Base-by-base conservation (phyloP, 2,888 invertebrate genomes). In the Drosophila nr. perissopoda region DNA sequence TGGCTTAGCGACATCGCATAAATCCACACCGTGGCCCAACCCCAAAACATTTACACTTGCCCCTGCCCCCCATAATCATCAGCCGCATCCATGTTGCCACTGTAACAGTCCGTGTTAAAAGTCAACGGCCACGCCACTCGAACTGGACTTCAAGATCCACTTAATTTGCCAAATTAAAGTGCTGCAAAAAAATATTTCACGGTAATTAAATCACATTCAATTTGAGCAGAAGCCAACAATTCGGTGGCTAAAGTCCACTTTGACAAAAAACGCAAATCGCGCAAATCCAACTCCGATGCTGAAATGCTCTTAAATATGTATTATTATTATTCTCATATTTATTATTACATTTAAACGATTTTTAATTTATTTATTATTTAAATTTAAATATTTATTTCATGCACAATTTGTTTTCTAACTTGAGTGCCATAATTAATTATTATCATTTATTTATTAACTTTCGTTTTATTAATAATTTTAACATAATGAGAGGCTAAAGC, bases 171-270 rank as follows among this genome's bases (percentile, higher is more conserved):
- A 73, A 89, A 89, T 85, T 81, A 87, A 87, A 83, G 72, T 69
- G 78, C 66, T 81, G 73, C 54, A 68, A 76, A 71, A 80, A 80
- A 87, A 57, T 84, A 87, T 84, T 84, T 83, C 67, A 76, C 82
- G 82, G 70, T 89, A 89, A 85, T 85, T 89, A 84, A 89, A 89
- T 87, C 82, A 73, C 80, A 73, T 73, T 85, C 80, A 75, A 79
- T 82, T 73, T 70, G 45, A 49, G 18, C 36, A 25, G 40, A 53
- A 8, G 21, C 13, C 57, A 65, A 25, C 51, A 36, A 53, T 25
- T 42, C 11, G 21, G 5, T 42, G 21, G 25, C 48, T 16, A 2
- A n/a, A 21, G 27, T 7, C 31, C 16, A 31, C 13, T 65, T 65
- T 40, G 18, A 52, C 49, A 38, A 16, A 54, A 29, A 31, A 33